These are phyloP conservation scores for Ascaphus truei DNA, from an alignment of 2,113 vertebrate genomes.

Conservation along the genomic window DNA sequence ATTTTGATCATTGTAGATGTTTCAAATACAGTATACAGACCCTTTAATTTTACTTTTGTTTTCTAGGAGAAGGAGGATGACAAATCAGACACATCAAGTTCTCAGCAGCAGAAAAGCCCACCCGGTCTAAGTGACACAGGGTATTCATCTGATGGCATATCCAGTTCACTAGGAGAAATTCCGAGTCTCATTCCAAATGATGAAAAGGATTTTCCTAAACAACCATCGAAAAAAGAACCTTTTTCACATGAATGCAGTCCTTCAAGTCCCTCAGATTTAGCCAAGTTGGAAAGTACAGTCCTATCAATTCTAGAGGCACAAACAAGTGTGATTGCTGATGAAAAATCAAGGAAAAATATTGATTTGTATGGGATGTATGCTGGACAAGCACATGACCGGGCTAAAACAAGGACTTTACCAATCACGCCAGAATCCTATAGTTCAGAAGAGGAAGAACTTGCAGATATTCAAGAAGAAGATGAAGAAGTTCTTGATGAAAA, in stretches of 20 bases:
- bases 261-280: slow-evolving; percentile 84
- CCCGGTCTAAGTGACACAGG: slow-evolving; percentile 78
- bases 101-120: slow-evolving; percentile 75
- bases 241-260: slow-evolving; percentile 72
- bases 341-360: slow-evolving; percentile 52
- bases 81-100: slow-evolving; percentile 69
- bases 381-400: slow-evolving; percentile 61
- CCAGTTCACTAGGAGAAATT: slow-evolving; percentile 76
- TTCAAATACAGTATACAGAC: too few species aligned
- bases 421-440: slow-evolving; percentile 64
- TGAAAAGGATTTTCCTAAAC: slow-evolving; percentile 68
- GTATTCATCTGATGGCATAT: slow-evolving; percentile 78
- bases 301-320: slow-evolving; percentile 91
- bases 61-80: slow-evolving; percentile 76
- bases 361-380: slow-evolving; percentile 45
- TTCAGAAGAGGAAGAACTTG: slow-evolving; percentile 73
- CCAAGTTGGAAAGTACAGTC: slow-evolving; percentile 89
- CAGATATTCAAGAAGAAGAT: slow-evolving; percentile 49
- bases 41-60: slow-evolving; percentile 50
- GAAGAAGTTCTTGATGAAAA: slow-evolving; percentile 45
- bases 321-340: slow-evolving; percentile 55
- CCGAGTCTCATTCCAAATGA: slow-evolving; percentile 68
- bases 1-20: too few species aligned
- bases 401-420: slow-evolving; percentile 66
- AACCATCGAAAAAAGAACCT: slow-evolving; percentile 63